Evolutionary conservation across 2,888 invertebrate genomes (phyloP), one percentile per base, ranked within the genome.

Genomic region (Junonia oenone): DNA sequence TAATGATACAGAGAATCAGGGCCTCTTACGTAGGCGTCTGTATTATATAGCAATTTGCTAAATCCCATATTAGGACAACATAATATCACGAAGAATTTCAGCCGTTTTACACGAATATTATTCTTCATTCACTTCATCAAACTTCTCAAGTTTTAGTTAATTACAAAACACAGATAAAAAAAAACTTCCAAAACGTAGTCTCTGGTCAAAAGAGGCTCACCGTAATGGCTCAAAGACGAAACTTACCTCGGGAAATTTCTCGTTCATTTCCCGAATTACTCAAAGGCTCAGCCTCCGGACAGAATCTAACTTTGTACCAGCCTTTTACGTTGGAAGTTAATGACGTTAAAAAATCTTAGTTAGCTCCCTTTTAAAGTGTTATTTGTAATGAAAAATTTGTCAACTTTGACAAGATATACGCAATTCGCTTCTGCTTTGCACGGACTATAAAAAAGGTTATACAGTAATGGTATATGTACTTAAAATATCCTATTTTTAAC

Each of bases 261-360:
- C 33, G 43, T 54, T 38, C 49, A 57, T 49, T 58, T 51, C 49
- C 54, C 47, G 47, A 58, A 54, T 51, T 50, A 43, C 19, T 27
- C 14, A 45, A 38, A 45, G 53, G 14, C 29, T 47, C 37, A 45
- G 17, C 26, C 46, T 45, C 15, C 19, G 26, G 49, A 17, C 38
- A 31, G 48, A 53, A 53, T 45, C n/a, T 46, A 15, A 48, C 40
- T 54, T 17, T 13, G 2, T 6, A 13, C n/a, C 6, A 2, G 17
- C n/a, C 22, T 43, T 43, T 26, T 2, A 26, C 22, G 8, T n/a
- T 8, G 11, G 11, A 11, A 19, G 38, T 40, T 4, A 38, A 38
- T 38, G 9, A 38, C 2, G 14, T 38, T 11, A 38, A 38, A 17
- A n/a, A 19, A 11, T 11, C 11, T 40, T n/a, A n/a, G 11, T 1